These are phyloP conservation scores for Diplodus sargus DNA, from an alignment of 2,797 vertebrate species.

Conservation along the genomic window DNA sequence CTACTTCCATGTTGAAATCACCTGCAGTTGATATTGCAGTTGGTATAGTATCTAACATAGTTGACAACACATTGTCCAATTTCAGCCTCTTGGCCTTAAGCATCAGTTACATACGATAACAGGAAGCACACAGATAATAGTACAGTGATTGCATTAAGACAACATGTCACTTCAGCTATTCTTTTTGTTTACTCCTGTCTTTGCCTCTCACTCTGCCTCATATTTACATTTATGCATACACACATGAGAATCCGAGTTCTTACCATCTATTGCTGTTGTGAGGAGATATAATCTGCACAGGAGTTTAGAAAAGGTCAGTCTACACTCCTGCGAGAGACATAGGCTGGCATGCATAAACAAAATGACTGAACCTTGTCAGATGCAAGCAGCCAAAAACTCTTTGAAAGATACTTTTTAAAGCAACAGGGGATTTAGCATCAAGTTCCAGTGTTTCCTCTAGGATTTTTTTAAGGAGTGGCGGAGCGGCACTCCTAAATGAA, in stretches of 20 bases:
- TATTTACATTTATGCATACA: slow-evolving; percentile 42
- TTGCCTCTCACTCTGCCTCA: slow-evolving; percentile 29
- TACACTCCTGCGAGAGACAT: slow-evolving; percentile 48
- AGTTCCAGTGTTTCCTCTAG: no score
- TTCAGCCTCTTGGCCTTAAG: neutral
- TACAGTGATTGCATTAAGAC: slow-evolving; percentile 17
- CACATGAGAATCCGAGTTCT: neutral
- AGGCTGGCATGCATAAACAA: slow-evolving; percentile 55
- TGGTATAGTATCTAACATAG: neutral
- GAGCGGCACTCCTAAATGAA: no score
- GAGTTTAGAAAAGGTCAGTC: slow-evolving; percentile 68
- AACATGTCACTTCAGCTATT: slow-evolving; percentile 42
- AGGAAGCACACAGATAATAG: slow-evolving; percentile 26
- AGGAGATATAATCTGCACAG: slow-evolving; percentile 54
- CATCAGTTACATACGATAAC: slow-evolving; percentile 10
- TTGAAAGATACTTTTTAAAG: slow-evolving; percentile 5
- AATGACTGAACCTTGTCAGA: slow-evolving; percentile 57
- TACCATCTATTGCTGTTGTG: slow-evolving; percentile 30
- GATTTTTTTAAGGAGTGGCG: no score
- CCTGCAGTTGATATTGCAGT: neutral
- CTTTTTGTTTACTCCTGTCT: slow-evolving; percentile 15
- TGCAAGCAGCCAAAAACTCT: slow-evolving; percentile 30
- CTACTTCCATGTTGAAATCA: neutral
- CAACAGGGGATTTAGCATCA: neutral
- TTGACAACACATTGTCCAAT: neutral